Conservation (phyloP, 2,888 invertebrate genomes). For the Laothoe populi region DNA sequence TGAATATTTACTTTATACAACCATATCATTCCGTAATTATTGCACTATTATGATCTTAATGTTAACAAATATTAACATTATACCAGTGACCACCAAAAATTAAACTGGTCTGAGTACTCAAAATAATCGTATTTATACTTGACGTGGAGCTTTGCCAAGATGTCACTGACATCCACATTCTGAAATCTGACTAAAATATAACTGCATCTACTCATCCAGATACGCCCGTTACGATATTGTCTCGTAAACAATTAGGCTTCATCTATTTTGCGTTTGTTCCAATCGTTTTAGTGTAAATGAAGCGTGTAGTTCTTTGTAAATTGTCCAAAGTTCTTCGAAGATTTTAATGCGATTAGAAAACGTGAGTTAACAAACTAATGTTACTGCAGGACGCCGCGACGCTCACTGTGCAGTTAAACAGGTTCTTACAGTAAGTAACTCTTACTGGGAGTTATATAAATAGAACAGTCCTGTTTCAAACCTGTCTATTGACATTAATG, state of each 20-base stretch:
- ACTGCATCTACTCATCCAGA: slow-evolving; percentile 41
- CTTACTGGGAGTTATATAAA: slow-evolving; percentile 26
- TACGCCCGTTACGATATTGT: slow-evolving; percentile 36
- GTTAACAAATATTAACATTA: slow-evolving; percentile 54
- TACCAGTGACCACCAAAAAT: slow-evolving; percentile 73
- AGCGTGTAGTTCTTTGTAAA: not conserved
- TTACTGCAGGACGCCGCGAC: not conserved
- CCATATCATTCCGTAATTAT: slow-evolving; percentile 37
- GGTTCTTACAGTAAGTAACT: slow-evolving; percentile 27
- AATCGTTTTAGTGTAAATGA: not conserved
- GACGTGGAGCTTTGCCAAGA: slow-evolving; percentile 78
- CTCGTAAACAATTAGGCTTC: slow-evolving; percentile 26
- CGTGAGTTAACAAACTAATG: slow-evolving; percentile 17
- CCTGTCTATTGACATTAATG: slow-evolving; percentile 28
- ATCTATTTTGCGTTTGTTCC: slow-evolving; percentile 26
- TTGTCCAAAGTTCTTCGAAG: slow-evolving; percentile 13
- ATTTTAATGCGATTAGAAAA: slow-evolving; percentile 16
- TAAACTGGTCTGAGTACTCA: slow-evolving; percentile 72
- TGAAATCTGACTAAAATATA: slow-evolving; percentile 65
- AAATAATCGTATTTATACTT: slow-evolving; percentile 80
- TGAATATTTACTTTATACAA: too few species aligned
- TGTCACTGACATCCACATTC: slow-evolving; percentile 76
- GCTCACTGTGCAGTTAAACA: slow-evolving; percentile 22
- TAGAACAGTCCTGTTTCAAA: slow-evolving; percentile 29
- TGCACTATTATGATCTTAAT: slow-evolving; percentile 55